Conservation (phyloP, 2,113 vertebrate species). For the Aegotheles bennettii region DNA sequence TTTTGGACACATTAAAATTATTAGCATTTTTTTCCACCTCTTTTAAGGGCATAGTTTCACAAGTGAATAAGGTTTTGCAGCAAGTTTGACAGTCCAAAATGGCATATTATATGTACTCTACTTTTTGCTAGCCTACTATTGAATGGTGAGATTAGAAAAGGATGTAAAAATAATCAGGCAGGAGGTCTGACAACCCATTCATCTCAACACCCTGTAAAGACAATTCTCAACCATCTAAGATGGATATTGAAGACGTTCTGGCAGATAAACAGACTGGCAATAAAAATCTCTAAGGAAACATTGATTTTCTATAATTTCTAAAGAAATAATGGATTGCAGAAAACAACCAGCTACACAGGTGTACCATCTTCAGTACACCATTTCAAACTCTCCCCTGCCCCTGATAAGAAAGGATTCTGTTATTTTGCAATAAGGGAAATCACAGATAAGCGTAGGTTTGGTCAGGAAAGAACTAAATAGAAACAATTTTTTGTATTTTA, state of each 20-base stretch:
- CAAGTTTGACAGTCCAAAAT: not conserved
- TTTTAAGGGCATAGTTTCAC: not conserved
- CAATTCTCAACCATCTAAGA: conserved; percentile 10
- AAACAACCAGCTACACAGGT: not conserved
- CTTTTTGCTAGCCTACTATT: not conserved
- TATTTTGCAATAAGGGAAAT: not conserved
- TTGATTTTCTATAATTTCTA: conserved; percentile 44
- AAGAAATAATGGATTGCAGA: conserved; percentile 39
- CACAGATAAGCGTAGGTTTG: not conserved
- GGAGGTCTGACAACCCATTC: conserved; percentile 32
- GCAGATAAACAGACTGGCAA: conserved; percentile 48
- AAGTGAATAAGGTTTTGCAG: not conserved
- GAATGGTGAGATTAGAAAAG: not conserved
- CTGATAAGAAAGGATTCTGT: not conserved
- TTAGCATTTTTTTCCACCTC: not conserved
- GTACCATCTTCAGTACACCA: not conserved
- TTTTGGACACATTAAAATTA: not conserved
- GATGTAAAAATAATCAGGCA: not conserved
- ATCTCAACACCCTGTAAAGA: conserved; percentile 18
- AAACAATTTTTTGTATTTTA: not conserved
- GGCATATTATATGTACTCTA: not conserved
- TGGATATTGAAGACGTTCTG: conserved; percentile 42
- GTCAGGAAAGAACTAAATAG: not conserved
- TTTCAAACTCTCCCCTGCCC: not conserved
- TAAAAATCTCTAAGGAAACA: conserved; percentile 33